Evolutionary conservation across 2,113 vertebrate species (phyloP).

Genomic region (Lepisosteus oculatus): DNA sequence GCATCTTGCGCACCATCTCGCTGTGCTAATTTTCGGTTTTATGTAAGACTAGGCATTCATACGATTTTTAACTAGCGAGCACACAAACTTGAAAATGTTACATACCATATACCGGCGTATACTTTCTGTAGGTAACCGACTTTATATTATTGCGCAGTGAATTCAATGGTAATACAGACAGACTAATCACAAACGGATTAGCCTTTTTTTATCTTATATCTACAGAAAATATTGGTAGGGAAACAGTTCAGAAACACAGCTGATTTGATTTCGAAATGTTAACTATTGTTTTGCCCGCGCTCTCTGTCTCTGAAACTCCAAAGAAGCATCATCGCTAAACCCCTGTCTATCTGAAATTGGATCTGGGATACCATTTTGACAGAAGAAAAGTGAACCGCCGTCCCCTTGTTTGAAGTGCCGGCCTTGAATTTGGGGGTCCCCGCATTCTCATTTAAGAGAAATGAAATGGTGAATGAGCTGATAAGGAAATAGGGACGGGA

Average conservation of each 20-base stretch:
- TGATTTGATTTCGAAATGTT: conserved; percentile 52
- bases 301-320: conserved; percentile 37
- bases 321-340: conserved; percentile 79
- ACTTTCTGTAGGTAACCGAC: neutral
- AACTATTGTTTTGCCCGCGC: conserved; percentile 49
- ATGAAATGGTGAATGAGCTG: conserved; percentile 94
- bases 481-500: conserved; percentile 78
- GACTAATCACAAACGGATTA: neutral
- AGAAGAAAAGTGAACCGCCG: conserved; percentile 78
- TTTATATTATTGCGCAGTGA: neutral
- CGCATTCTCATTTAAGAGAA: conserved; percentile 88
- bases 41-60: neutral
- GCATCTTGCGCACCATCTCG: conserved; percentile 38
- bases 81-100: too few relatives aligned
- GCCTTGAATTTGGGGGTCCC: conserved; percentile 87
- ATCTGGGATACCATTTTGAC: conserved; percentile 96
- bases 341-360: conserved; percentile 96
- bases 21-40: conserved; percentile 40
- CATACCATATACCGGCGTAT: too few relatives aligned
- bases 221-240: neutral
- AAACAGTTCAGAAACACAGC: conserved; percentile 19
- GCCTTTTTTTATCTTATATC: neutral
- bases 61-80: too few relatives aligned
- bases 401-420: conserved; percentile 86
- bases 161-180: neutral